A percentile compares a stretch with the other conserved stretches of the same genome.
phyloP scores from a whole-genome alignment of 35 echinoderm and acorn worm species.

The Heliocidaris erythrogramma region DNA sequence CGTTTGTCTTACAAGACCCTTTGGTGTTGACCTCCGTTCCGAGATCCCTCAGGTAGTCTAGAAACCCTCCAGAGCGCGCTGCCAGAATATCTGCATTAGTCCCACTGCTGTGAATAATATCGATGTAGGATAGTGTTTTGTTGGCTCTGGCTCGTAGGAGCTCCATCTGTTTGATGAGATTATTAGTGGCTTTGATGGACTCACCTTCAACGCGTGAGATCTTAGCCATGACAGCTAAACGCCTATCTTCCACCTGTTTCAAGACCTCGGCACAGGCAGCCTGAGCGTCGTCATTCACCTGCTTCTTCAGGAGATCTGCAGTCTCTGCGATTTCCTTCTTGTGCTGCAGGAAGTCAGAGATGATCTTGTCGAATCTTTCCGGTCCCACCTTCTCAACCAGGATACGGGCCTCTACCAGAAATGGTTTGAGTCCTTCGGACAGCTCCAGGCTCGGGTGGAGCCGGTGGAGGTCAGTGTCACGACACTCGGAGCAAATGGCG shows the following conservation, averaged over 20 bases:
- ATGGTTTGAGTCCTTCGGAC: neutral
- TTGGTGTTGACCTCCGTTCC: neutral
- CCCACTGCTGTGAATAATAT: neutral
- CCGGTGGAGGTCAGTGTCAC: neutral
- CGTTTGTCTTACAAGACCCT: neutral
- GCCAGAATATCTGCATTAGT: slow-evolving; percentile 8
- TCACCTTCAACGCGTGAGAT: neutral
- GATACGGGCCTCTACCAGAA: slow-evolving; percentile 3
- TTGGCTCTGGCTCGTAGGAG: neutral
- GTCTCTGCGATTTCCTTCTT: slow-evolving; percentile 29
- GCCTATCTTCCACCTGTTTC: slow-evolving; percentile 4
- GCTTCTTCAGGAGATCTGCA: neutral
- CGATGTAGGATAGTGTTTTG: neutral
- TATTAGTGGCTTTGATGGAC: neutral
- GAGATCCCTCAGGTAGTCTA: neutral
- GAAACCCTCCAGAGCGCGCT: neutral
- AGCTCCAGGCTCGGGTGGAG: neutral
- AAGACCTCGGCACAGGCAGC: neutral
- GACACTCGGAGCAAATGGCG: neutral
- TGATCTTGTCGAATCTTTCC: slow-evolving; percentile 7
- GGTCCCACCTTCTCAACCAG: neutral
- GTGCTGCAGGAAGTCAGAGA: neutral
- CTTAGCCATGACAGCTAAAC: neutral
- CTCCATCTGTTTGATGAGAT: neutral
- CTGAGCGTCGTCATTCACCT: slow-evolving; percentile 6